These are phyloP conservation scores for Parascotia fuliginaria DNA, from an alignment of 2,888 invertebrate genomes.

Conservation along the genomic window DNA sequence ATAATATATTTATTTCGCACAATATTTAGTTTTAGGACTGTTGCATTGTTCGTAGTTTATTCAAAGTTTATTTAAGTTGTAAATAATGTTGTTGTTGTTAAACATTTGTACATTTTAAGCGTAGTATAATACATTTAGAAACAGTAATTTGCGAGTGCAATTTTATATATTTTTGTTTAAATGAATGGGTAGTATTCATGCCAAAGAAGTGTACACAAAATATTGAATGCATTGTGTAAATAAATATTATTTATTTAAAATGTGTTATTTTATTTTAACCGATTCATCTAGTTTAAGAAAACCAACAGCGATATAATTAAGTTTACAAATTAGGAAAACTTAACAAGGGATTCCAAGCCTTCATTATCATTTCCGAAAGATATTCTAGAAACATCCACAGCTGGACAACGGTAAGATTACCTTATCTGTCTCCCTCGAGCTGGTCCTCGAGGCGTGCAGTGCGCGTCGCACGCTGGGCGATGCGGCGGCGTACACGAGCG, in stretches of 20 bases:
- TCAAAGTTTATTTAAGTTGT: slow-evolving; percentile 55
- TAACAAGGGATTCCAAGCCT: no score
- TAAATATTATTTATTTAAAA: slow-evolving; percentile 56
- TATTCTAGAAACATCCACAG: no score
- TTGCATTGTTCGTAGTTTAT: slow-evolving; percentile 58
- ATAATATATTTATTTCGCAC: slow-evolving; percentile 28
- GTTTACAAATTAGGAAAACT: no score
- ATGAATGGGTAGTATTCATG: slow-evolving; percentile 75
- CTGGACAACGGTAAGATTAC: no score
- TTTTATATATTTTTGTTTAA: slow-evolving; percentile 57
- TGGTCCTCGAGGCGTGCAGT: slow-evolving; percentile 56
- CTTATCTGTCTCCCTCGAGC: slow-evolving; percentile 49
- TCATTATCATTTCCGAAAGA: no score
- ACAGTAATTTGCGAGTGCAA: slow-evolving; percentile 81
- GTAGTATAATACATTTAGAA: slow-evolving; percentile 47
- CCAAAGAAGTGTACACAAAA: slow-evolving; percentile 81
- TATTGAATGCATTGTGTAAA: slow-evolving; percentile 68
- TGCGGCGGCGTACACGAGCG: slow-evolving; percentile 88
- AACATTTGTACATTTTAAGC: slow-evolving; percentile 53
- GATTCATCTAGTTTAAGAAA: neutral
- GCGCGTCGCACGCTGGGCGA: slow-evolving; percentile 70
- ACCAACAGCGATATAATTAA: no score
- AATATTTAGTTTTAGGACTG: slow-evolving; percentile 45
- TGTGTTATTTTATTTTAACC: slow-evolving; percentile 6
- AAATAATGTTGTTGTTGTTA: slow-evolving; percentile 61